Percentiles rank a stretch among this genome's conserved stretches.
These are phyloP conservation scores for Napeogenes inachia DNA, from an alignment of 2,888 invertebrate species.

Conservation along the genomic window DNA sequence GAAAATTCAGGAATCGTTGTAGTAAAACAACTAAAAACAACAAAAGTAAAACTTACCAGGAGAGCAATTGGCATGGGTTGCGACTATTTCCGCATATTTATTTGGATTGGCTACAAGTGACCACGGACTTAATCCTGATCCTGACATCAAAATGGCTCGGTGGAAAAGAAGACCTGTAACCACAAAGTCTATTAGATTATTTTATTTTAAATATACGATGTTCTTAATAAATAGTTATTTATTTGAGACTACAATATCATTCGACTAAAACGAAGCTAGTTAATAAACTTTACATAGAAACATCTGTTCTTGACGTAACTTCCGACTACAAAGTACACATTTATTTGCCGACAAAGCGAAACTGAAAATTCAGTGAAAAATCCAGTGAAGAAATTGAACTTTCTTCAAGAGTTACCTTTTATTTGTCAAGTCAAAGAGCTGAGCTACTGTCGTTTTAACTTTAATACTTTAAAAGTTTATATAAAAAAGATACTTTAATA, in stretches of 20 bases:
- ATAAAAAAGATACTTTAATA: neutral
- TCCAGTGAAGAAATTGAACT: conserved; percentile 10
- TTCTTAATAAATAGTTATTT: too few relatives aligned
- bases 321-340: conserved; percentile 26
- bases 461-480: neutral
- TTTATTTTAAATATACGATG: neutral
- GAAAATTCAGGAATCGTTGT: neutral
- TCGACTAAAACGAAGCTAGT: neutral
- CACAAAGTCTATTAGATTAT: conserved; percentile 31
- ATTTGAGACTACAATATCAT: neutral
- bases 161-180: conserved; percentile 91
- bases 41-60: conserved; percentile 64
- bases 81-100: conserved; percentile 89
- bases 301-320: conserved; percentile 30
- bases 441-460: conserved; percentile 8
- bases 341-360: conserved; percentile 26
- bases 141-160: conserved; percentile 93
- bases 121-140: conserved; percentile 93
- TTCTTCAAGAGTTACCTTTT: conserved; percentile 9
- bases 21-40: too few relatives aligned
- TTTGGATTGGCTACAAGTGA: conserved; percentile 89
- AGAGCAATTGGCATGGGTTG: conserved; percentile 90
- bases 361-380: conserved; percentile 23
- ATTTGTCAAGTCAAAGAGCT: conserved; percentile 13
- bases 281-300: conserved; percentile 7